Conservation (phyloP, 1,140 invertebrate species). For the Diprion similis region DNA sequence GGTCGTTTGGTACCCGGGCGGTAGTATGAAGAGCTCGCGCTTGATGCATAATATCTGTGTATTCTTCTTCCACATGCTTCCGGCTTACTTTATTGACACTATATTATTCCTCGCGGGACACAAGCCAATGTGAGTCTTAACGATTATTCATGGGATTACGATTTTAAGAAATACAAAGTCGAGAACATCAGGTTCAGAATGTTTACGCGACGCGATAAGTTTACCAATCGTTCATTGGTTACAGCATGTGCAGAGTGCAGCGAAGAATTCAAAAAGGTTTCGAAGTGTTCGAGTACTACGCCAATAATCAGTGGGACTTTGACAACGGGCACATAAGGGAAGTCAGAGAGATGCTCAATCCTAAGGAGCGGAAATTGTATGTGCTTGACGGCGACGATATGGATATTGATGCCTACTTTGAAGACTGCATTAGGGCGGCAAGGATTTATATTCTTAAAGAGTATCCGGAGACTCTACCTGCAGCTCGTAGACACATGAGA, state of each 20-base stretch:
- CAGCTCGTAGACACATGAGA: conserved; percentile 78
- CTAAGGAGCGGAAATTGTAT: conserved; percentile 69
- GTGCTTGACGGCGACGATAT: conserved; percentile 75
- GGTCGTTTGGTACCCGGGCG: conserved; percentile 88
- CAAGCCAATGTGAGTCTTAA: conserved; percentile 79
- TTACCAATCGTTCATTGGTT: conserved; percentile 22
- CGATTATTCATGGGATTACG: conserved; percentile 17
- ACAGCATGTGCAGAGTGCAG: conserved; percentile 76
- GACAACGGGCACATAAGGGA: conserved; percentile 67
- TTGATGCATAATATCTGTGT: conserved; percentile 80
- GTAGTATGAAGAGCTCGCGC: conserved; percentile 84
- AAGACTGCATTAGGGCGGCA: conserved; percentile 74
- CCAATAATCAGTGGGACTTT: conserved; percentile 87
- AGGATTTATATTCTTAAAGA: conserved; percentile 83
- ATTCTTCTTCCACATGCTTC: conserved; percentile 84
- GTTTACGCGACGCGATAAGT: background rate
- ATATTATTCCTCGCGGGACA: conserved; percentile 78
- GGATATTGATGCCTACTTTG: conserved; percentile 77
- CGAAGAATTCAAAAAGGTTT: conserved; percentile 81
- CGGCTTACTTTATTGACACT: conserved; percentile 81
- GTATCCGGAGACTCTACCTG: conserved; percentile 81
- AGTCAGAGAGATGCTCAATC: conserved; percentile 68
- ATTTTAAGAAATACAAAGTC: background rate
- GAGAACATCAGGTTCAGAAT: background rate
- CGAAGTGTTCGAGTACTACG: conserved; percentile 86